Evolutionary conservation across 2,113 vertebrate genomes (phyloP), one percentile per base, ranked within the genome.

Genomic region (Ia io): DNA sequence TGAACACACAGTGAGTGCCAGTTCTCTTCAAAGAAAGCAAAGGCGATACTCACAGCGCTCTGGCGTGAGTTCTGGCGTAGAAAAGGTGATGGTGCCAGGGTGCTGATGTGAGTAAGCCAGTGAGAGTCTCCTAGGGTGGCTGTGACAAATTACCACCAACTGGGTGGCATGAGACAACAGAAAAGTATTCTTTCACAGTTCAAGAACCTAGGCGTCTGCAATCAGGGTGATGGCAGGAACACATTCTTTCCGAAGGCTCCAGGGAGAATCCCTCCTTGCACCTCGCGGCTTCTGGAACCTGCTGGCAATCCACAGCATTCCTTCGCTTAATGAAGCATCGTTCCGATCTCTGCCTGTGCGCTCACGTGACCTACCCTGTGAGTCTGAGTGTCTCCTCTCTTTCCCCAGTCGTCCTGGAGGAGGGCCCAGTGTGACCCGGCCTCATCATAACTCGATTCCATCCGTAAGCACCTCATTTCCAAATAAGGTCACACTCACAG

Each of bases 251-350:
- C 10, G 7, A 42, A 49, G 59, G 56, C 35, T 77, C 35, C 4
- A 65, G 32, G 35, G 88, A 40, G 73, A 56, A 8, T 2, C 18
- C 14, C 13, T 77, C 42, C 51, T 83, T 28, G 42, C 22, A 20
- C 44, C 40, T 8, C 17, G 25, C 28, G 35, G 32, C 25, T 77
- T 83, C 85, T 12, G 10, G 17, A 9, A 5, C 61, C 88, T 71
- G 1, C 20, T 8, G n/a, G 13, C 7, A 49, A 53, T 32, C 53
- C 25, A 3, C 25, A 30, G 14, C 11, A 0, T 18, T n/a, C 28
- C 2, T 1, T 37, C 20, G 1, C 23, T 70, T n/a, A 3, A 2
- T 9, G 23, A 56, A 0, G 4, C 18, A 30, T 37, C 3, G 0
- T 4, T 82, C 40, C 18, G 1, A 6, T 37, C 42, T 88, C 53